A percentile compares a stretch with the other conserved stretches of the same genome.
These are phyloP conservation scores for Monodelphis domestica DNA, from an alignment of 2,797 vertebrate species.

Conservation along the genomic window DNA sequence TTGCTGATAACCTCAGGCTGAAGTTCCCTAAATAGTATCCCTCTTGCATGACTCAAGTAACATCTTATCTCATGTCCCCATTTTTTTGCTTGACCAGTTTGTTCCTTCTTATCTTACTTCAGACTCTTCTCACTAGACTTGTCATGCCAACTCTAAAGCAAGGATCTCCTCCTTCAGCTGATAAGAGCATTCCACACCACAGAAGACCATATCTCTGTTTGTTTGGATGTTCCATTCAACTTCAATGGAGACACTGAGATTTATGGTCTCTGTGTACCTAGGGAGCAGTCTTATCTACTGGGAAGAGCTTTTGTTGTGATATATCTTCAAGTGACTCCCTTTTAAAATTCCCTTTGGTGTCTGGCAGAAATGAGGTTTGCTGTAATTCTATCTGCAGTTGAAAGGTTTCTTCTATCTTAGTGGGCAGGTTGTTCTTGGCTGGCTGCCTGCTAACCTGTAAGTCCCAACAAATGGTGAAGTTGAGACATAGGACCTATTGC, in stretches of 20 bases:
- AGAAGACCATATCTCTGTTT: not conserved
- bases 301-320: not conserved
- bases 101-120: not conserved
- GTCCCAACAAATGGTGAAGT: not conserved
- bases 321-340: fast-evolving
- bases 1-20: not conserved
- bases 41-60: not conserved
- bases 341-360: not conserved
- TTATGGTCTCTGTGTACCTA: not conserved
- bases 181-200: not conserved
- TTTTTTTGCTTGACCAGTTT: not conserved
- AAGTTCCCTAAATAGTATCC: not conserved
- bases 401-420: not conserved
- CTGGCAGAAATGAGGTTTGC: constrained; percentile 4
- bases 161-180: not conserved
- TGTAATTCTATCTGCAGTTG: not conserved
- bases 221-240: not conserved
- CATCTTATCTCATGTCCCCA: not conserved
- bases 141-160: not conserved
- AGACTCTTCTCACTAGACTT: not conserved
- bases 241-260: not conserved
- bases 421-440: not conserved
- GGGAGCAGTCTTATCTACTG: not conserved
- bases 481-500: not conserved
- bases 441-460: not conserved